Evolutionary conservation across 2,888 invertebrate genomes (phyloP).

Genomic region (Tanypteryx hageni): DNA sequence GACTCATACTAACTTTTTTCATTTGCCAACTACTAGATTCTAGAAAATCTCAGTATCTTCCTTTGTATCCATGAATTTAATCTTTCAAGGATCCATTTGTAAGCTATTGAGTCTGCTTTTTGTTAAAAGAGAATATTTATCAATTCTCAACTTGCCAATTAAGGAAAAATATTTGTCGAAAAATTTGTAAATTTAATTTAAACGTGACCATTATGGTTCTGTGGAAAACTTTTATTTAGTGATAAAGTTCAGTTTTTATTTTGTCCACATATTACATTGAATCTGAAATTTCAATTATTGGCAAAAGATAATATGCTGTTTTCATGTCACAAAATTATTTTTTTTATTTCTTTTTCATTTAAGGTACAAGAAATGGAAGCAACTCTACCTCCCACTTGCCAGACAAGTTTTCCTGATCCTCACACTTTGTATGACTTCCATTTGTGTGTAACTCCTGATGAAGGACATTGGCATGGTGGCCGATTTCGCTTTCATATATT

Average conservation of each 20-base stretch:
- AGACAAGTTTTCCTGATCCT: conserved; percentile 88
- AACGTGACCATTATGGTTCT: not conserved
- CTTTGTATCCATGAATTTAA: no score
- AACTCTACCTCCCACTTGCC: conserved; percentile 87
- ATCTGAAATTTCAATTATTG: no score
- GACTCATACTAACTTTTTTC: no score
- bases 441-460: conserved; percentile 87
- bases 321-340: no score
- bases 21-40: no score
- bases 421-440: conserved; percentile 89
- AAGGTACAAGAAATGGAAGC: conserved; percentile 90
- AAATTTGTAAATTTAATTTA: not conserved
- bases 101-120: no score
- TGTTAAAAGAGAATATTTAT: not conserved
- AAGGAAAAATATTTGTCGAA: not conserved
- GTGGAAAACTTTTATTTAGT: not conserved
- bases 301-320: no score
- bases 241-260: no score
- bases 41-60: no score
- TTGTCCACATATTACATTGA: not conserved
- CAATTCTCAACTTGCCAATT: not conserved
- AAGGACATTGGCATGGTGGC: conserved; percentile 94
- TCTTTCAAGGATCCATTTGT: no score
- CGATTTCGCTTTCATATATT: conserved; percentile 89
- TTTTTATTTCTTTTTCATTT: not conserved